These are phyloP conservation scores for Andrena hattorfiana DNA, from an alignment of 2,888 invertebrate genomes.

Conservation along the genomic window DNA sequence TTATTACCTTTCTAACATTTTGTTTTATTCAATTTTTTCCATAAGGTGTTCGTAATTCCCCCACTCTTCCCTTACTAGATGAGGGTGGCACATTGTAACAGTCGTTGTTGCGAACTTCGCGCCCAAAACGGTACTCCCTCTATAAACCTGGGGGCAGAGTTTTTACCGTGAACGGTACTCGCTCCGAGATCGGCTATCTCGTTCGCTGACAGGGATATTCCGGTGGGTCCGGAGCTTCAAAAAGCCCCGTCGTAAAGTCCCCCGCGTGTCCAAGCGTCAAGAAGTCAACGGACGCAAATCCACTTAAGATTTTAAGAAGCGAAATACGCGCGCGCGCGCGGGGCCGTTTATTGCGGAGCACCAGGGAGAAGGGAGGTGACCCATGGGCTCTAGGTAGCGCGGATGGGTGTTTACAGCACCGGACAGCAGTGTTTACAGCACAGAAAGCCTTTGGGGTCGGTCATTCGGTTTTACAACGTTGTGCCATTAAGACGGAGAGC, in stretches of 20 bases:
- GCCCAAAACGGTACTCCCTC: not conserved
- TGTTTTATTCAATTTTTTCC: too few species aligned
- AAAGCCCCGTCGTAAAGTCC: conserved; percentile 47
- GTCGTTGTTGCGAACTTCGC: too few species aligned
- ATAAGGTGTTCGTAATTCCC: too few species aligned
- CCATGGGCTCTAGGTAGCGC: conserved; percentile 4
- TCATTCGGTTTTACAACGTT: conserved; percentile 50
- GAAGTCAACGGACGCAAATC: conserved; percentile 56
- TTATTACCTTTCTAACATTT: too few species aligned
- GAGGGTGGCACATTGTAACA: too few species aligned
- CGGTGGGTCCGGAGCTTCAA: not conserved
- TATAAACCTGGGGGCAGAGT: not conserved
- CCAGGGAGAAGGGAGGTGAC: not conserved
- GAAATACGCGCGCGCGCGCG: conserved; percentile 15
- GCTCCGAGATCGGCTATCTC: conserved; percentile 4
- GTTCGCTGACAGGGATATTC: conserved; percentile 1
- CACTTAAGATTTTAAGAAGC: conserved; percentile 56
- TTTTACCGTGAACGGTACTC: not conserved
- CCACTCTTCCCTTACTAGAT: too few species aligned
- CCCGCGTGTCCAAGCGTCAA: conserved; percentile 28
- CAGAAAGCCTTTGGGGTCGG: not conserved
- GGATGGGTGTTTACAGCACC: conserved; percentile 40
- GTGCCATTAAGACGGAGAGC: conserved; percentile 22
- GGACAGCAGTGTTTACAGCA: conserved; percentile 40
- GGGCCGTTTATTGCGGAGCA: conserved; percentile 51